These are phyloP conservation scores for Leucophenga montana DNA, from an alignment of 2,888 invertebrate genomes.

Conservation along the genomic window DNA sequence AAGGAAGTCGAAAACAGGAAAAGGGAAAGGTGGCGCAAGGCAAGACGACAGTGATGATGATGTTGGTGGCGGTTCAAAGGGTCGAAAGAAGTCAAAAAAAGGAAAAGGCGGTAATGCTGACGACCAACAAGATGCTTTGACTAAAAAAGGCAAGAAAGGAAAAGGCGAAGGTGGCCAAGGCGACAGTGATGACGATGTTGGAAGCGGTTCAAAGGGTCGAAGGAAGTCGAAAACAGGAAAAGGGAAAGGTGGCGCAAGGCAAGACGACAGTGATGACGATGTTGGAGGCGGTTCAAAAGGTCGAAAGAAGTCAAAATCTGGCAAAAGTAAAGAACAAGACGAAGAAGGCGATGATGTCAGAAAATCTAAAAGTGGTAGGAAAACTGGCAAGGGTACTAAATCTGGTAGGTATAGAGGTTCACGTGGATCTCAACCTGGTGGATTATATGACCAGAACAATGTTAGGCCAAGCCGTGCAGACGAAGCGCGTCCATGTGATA, in stretches of 20 bases:
- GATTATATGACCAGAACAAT: conserved; percentile 7
- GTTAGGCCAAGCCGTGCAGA: conserved; percentile 46
- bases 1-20: background rate
- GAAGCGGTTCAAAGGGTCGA: background rate
- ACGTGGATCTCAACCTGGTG: conserved; percentile 4
- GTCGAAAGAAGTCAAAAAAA: background rate
- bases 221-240: background rate
- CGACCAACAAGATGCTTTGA: conserved; percentile 18
- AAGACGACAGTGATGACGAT: background rate
- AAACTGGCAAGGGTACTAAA: background rate
- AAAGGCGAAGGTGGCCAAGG: conserved; percentile 6
- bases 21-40: too few relatives aligned
- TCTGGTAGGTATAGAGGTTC: conserved; percentile 27
- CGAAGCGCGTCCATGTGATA: conserved; percentile 56
- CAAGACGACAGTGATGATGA: background rate
- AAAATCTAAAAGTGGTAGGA: background rate
- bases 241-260: too few relatives aligned
- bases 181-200: background rate
- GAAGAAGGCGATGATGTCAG: background rate
- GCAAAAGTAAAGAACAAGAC: background rate
- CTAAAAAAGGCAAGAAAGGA: conserved; percentile 36
- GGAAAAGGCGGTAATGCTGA: background rate
- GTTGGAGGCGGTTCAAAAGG: background rate
- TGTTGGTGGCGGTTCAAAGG: background rate
- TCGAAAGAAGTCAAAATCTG: background rate